Conservation (phyloP, 2,888 invertebrate species). For the Tanytarsus gracilentus region DNA sequence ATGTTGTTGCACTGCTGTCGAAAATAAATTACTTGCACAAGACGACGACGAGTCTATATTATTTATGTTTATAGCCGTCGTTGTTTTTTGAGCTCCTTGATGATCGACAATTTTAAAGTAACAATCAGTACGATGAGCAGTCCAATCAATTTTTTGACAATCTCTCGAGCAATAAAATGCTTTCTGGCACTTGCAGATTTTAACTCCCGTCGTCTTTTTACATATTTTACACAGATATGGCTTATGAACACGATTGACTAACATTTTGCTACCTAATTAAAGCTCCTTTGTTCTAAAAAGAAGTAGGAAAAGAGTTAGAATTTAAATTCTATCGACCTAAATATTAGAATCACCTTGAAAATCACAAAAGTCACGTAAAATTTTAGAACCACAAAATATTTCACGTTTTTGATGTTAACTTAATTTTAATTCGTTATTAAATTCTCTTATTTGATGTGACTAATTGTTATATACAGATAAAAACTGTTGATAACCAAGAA, state of each 20-base stretch:
- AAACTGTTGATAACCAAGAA: too few relatives aligned
- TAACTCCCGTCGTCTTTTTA: constrained; percentile 49
- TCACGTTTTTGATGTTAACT: too few relatives aligned
- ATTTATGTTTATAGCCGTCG: constrained; percentile 4
- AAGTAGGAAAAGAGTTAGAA: too few relatives aligned
- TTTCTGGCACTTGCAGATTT: constrained; percentile 64
- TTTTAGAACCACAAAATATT: too few relatives aligned
- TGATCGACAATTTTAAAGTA: constrained; percentile 40
- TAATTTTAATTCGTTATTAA: too few relatives aligned
- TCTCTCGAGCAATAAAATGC: constrained; percentile 70
- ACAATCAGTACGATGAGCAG: constrained; percentile 59
- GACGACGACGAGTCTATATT: neutral
- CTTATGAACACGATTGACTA: constrained; percentile 21
- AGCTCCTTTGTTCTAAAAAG: too few relatives aligned
- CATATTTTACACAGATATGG: constrained; percentile 50
- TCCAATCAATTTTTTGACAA: constrained; percentile 74
- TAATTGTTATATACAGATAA: too few relatives aligned
- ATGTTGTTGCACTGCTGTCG: neutral
- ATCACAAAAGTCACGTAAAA: too few relatives aligned
- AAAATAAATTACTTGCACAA: neutral
- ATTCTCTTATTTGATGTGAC: too few relatives aligned
- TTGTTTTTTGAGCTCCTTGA: constrained; percentile 29
- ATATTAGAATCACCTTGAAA: too few relatives aligned
- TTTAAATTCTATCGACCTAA: too few relatives aligned
- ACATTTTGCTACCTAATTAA: too few relatives aligned